phyloP scores from a whole-genome alignment of 2,113 vertebrate species.

The Crotalus viridis region DNA sequence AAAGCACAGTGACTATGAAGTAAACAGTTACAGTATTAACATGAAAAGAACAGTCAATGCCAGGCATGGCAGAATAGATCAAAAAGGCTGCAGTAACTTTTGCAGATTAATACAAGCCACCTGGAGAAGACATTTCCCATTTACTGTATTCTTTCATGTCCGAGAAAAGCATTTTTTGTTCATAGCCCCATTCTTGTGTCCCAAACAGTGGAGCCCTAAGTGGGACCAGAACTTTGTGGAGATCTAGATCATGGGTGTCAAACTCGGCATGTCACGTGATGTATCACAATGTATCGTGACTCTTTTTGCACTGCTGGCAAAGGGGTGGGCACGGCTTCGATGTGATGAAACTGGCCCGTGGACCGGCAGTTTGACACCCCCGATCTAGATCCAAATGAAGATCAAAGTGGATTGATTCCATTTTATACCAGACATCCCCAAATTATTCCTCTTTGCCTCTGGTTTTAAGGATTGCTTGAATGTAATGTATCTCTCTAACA shows the following conservation, averaged over 20 bases:
- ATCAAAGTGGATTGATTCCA: not conserved
- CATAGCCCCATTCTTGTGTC: not conserved
- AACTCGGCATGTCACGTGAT: too few species aligned
- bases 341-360: too few species aligned
- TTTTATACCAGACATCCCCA: not conserved
- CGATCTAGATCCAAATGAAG: not conserved
- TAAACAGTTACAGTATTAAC: not conserved
- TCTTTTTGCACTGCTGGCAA: too few species aligned
- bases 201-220: not conserved
- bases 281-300: too few species aligned
- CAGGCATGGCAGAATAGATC: not conserved
- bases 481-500: not conserved
- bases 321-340: too few species aligned
- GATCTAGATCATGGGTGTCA: not conserved
- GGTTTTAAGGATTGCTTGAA: not conserved
- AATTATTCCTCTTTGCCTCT: not conserved
- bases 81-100: not conserved
- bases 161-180: not conserved
- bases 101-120: not conserved
- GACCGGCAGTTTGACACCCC: too few species aligned
- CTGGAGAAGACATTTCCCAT: not conserved
- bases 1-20: not conserved
- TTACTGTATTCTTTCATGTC: not conserved
- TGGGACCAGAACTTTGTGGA: not conserved
- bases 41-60: not conserved